phyloP scores from a whole-genome alignment of 1,140 invertebrate species.

The Triops cancriformis region DNA sequence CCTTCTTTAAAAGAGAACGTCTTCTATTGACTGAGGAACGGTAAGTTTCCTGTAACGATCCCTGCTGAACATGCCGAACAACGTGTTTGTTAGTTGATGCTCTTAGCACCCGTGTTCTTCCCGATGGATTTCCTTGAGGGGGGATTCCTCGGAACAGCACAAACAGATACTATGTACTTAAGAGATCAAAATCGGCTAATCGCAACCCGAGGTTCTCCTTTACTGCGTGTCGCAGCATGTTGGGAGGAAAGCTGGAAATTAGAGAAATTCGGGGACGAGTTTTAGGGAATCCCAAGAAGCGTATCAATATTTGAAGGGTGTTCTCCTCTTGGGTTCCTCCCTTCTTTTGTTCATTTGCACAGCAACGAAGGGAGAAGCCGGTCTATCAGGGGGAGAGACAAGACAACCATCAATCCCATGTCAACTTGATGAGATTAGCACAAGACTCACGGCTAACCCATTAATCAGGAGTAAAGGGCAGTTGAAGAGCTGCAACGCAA shows the following conservation, averaged over 20 bases:
- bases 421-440: constrained; percentile 14
- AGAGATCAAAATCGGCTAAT: neutral
- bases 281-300: neutral
- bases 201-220: neutral
- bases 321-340: neutral
- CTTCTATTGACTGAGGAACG: neutral
- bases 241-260: neutral
- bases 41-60: neutral
- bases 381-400: neutral
- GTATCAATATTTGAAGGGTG: constrained; percentile 1
- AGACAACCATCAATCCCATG: neutral
- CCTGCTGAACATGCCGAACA: neutral
- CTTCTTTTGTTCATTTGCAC: neutral
- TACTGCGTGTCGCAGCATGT: neutral
- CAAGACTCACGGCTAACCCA: constrained; percentile 6
- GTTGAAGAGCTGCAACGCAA: neutral
- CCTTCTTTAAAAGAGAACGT: neutral
- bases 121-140: neutral
- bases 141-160: neutral
- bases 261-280: neutral
- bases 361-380: neutral
- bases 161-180: neutral
- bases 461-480: constrained; percentile 9
- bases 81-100: neutral
- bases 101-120: neutral